A percentile compares a stretch with the other conserved stretches of the same genome.
Conservation (phyloP, 2,797 vertebrate species). For the Danio aesculapii region DNA sequence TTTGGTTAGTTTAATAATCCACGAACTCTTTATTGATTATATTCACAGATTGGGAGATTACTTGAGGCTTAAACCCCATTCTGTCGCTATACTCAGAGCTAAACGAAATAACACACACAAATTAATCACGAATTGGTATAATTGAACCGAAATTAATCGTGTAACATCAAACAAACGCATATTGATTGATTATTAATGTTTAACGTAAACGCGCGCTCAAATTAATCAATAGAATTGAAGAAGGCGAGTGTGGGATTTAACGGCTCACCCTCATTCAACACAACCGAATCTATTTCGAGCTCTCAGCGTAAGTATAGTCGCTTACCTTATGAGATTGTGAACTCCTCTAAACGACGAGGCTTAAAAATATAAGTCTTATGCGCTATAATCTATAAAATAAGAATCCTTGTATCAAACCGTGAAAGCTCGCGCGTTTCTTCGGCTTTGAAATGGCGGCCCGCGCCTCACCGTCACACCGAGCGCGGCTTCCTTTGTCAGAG, state of each 20-base stretch:
- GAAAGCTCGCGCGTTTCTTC: not conserved
- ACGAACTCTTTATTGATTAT: not conserved
- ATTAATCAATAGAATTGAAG: not conserved
- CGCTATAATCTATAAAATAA: conserved; percentile 6
- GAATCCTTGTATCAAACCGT: conserved; percentile 67
- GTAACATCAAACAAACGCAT: not conserved
- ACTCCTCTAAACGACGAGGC: conserved; percentile 6
- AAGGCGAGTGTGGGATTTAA: not conserved
- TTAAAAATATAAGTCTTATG: not conserved
- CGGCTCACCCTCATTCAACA: not conserved
- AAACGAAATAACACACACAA: not conserved
- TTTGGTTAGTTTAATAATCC: not conserved
- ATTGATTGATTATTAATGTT: not conserved
- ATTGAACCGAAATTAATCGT: not conserved
- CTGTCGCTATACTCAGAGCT: not conserved
- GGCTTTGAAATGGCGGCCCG: conserved; percentile 76
- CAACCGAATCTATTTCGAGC: not conserved
- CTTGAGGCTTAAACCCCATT: not conserved
- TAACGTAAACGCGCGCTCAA: not conserved
- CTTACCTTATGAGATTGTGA: conserved; percentile 21
- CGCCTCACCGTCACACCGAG: conserved; percentile 53
- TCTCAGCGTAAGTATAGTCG: not conserved
- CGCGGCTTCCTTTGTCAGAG: conserved; percentile 65
- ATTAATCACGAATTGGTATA: no score
- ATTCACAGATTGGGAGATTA: not conserved